A percentile compares a stretch with the other conserved stretches of the same genome.
Evolutionary conservation across 1,140 invertebrate species (phyloP).

Genomic region (Grapholita molesta): DNA sequence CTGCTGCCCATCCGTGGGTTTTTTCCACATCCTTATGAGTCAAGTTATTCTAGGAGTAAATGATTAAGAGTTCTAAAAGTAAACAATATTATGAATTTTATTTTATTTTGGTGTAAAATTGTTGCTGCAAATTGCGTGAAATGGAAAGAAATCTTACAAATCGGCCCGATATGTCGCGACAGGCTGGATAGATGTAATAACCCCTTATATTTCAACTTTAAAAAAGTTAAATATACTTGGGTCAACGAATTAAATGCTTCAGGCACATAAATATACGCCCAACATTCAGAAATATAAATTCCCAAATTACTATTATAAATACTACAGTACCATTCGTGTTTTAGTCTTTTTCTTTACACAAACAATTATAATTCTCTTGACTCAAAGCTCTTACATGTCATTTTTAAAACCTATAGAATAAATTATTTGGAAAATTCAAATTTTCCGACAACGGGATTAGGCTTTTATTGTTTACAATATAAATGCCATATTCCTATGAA

Average conservation of each 20-base stretch:
- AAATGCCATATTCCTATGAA: neutral
- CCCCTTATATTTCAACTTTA: too few species aligned
- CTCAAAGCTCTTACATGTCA: conserved; percentile 5
- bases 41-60: too few species aligned
- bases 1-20: too few species aligned
- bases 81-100: too few species aligned
- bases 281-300: neutral
- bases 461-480: neutral
- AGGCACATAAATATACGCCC: neutral
- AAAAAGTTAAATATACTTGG: neutral
- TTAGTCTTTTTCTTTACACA: neutral
- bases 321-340: neutral
- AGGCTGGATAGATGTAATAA: too few species aligned
- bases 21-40: too few species aligned
- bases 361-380: neutral
- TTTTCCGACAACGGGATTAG: neutral
- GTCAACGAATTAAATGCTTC: neutral
- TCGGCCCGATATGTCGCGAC: too few species aligned
- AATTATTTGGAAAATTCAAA: neutral
- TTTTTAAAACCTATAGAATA: neutral
- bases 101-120: too few species aligned
- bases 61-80: too few species aligned
- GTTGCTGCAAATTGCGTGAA: too few species aligned
- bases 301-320: neutral
- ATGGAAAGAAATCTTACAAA: too few species aligned